Evolutionary conservation across 2,113 vertebrate genomes (phyloP).

Genomic region (Corynorhinus townsendii): DNA sequence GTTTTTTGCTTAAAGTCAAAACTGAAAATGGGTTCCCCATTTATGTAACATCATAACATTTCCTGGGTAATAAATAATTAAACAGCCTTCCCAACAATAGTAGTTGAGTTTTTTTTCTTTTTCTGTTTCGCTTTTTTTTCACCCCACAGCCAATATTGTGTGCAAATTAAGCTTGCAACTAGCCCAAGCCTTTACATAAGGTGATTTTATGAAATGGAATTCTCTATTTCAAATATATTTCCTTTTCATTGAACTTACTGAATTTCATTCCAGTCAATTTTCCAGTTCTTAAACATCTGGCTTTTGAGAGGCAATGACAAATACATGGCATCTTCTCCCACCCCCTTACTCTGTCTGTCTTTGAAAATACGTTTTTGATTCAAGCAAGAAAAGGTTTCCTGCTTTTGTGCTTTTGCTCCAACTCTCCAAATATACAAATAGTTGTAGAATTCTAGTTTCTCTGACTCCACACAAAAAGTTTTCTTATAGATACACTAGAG

Average conservation of each 20-base stretch:
- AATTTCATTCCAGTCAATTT: neutral
- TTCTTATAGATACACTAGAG: neutral
- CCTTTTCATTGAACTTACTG: neutral
- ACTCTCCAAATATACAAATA: neutral
- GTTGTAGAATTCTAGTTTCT: neutral
- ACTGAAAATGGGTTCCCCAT: neutral
- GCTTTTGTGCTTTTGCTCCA: neutral
- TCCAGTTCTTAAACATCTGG: neutral
- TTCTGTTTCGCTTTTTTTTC: neutral
- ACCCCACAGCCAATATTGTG: neutral
- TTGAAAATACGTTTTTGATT: neutral
- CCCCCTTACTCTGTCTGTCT: neutral
- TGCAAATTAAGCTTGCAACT: neutral
- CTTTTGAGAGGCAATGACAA: neutral
- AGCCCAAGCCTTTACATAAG: neutral
- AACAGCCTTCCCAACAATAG: neutral
- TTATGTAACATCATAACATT: neutral
- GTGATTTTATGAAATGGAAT: conserved; percentile 7
- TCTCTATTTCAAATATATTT: neutral
- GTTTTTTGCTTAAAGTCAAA: neutral
- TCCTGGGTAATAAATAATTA: conserved; percentile 11
- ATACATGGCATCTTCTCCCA: neutral
- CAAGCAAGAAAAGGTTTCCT: neutral
- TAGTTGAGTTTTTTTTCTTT: neutral
- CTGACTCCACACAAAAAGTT: neutral